Evolutionary conservation across 2,797 vertebrate genomes (phyloP).

Genomic region (Bucorvus abyssinicus): DNA sequence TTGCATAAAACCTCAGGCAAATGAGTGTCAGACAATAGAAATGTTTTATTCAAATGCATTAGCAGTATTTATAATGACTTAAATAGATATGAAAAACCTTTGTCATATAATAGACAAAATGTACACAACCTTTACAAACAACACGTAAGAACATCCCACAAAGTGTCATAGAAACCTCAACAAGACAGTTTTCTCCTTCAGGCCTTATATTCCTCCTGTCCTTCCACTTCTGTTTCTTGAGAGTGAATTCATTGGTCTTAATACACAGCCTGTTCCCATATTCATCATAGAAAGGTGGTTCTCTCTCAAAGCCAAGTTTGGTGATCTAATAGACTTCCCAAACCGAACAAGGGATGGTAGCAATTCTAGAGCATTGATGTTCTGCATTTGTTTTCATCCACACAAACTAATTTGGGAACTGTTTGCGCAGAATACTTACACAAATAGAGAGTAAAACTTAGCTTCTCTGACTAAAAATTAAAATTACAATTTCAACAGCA

Average conservation of each 20-base stretch:
- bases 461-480: background rate
- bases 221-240: background rate
- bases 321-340: background rate
- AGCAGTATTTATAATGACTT: background rate
- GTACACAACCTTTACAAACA: background rate
- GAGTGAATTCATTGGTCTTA: background rate
- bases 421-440: background rate
- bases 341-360: background rate
- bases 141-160: background rate
- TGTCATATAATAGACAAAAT: background rate
- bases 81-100: background rate
- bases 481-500: background rate
- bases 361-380: background rate
- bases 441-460: background rate
- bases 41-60: background rate
- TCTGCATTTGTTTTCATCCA: background rate
- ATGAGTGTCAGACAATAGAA: background rate
- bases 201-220: background rate
- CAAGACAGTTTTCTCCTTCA: background rate
- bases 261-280: background rate
- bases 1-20: background rate
- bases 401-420: background rate
- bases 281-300: background rate
- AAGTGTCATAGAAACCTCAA: background rate
- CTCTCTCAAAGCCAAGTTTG: background rate